A percentile compares a stretch with the other conserved stretches of the same genome.
phyloP scores from a whole-genome alignment of 2,113 vertebrate genomes.

The Eonycteris spelaea region DNA sequence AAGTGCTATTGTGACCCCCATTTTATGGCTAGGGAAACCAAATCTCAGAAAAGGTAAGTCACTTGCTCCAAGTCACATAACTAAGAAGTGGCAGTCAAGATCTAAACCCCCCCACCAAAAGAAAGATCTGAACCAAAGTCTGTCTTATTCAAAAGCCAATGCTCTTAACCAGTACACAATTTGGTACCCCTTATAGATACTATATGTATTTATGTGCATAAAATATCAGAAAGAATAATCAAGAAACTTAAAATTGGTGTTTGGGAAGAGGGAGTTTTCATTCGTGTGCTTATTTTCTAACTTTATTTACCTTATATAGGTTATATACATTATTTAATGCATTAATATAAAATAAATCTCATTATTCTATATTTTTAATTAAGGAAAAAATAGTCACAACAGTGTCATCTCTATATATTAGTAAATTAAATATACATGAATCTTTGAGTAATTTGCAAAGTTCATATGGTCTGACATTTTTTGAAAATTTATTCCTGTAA shows the following conservation, averaged over 20 bases:
- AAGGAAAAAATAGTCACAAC: neutral
- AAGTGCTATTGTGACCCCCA: neutral
- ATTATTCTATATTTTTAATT: slow-evolving; percentile 5
- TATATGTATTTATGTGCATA: neutral
- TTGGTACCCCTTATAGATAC: neutral
- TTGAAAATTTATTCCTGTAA: slow-evolving; percentile 17
- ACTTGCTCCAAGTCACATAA: neutral
- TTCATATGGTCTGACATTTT: neutral
- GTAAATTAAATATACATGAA: neutral
- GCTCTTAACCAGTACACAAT: neutral
- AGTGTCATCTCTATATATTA: neutral
- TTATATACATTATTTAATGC: neutral
- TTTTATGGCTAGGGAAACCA: neutral
- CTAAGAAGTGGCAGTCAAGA: neutral
- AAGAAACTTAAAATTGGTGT: neutral
- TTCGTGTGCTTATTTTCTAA: neutral
- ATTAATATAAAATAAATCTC: neutral
- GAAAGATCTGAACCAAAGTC: neutral
- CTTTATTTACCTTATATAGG: neutral
- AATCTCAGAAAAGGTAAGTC: slow-evolving; percentile 9
- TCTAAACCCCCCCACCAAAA: neutral
- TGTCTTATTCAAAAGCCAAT: neutral
- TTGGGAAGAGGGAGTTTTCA: neutral
- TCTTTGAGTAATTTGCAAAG: neutral
- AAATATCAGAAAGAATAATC: slow-evolving; percentile 6